Conservation (phyloP, 2,888 invertebrate species). For the Pyrgus malvae region DNA sequence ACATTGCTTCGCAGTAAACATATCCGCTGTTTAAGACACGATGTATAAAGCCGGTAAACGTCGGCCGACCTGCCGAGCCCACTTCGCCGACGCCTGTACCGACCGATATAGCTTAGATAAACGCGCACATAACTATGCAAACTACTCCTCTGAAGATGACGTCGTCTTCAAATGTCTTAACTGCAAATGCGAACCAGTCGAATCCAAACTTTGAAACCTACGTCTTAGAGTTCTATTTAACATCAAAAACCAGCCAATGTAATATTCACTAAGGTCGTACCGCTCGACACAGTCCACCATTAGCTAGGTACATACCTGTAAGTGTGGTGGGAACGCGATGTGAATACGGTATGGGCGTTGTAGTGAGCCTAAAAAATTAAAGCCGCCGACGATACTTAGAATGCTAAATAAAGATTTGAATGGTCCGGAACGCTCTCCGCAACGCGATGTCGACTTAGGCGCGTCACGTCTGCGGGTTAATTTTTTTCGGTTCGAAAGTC, state of each 20-base stretch:
- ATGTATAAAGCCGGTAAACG: slow-evolving; percentile 49
- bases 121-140: slow-evolving; percentile 75
- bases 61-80: slow-evolving; percentile 52
- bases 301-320: slow-evolving; percentile 67
- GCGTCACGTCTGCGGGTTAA: slow-evolving; percentile 56
- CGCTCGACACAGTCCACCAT: slow-evolving; percentile 53
- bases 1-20: slow-evolving; percentile 9
- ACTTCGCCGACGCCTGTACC: slow-evolving; percentile 51
- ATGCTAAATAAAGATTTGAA: slow-evolving; percentile 75
- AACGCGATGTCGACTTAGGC: slow-evolving; percentile 59
- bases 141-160: slow-evolving; percentile 53
- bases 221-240: slow-evolving; percentile 43
- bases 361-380: slow-evolving; percentile 73
- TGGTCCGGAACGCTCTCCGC: slow-evolving; percentile 56
- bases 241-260: slow-evolving; percentile 30
- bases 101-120: slow-evolving; percentile 72
- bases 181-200: slow-evolving; percentile 17
- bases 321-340: slow-evolving; percentile 69
- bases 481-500: slow-evolving; percentile 59
- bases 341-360: slow-evolving; percentile 70
- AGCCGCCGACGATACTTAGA: slow-evolving; percentile 64
- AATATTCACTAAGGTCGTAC: slow-evolving; percentile 36
- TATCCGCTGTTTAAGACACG: slow-evolving; percentile 35
- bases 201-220: slow-evolving; percentile 48
- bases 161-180: slow-evolving; percentile 42